Base-by-base conservation (phyloP, 2,888 invertebrate genomes). In the Actias luna region DNA sequence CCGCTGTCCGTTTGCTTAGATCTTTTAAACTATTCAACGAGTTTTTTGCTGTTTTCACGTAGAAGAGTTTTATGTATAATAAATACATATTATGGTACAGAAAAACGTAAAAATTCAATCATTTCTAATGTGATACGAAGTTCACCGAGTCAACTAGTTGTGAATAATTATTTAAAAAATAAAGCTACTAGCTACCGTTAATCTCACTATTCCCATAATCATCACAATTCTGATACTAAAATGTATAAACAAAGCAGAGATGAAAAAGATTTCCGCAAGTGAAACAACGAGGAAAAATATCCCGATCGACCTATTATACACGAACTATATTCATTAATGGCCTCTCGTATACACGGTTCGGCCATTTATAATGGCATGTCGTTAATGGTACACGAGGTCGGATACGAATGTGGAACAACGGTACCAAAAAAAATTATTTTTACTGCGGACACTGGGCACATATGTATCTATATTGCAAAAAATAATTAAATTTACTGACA, bases 241-340 rank as follows among this genome's bases (percentile, higher is more conserved):
- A n/a, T n/a, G 5, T 25, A 22, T 25, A 50, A 22, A 22, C 5
- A 22, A 50, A 25, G 14, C 10, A 50, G 3, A 25, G 12, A 25
- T 1, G 25, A 25, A 25, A 10, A 50, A 25, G 61, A 42, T 18
- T 18, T 70, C n/a, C 64, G 65, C 67, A 65, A 70, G 67, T 63
- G 8, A 58, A 58, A 57, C 36, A 36, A 27, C 5, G 29, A 52
- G 52, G 52, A 52, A 27, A 50, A 27, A 16, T n/a, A 55, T 55
- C 7, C 29, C 7, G 55, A 55, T 55, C 46, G 31, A 59, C 18
- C 42, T 27, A 39, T 22, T 29, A 55, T 55, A 27, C 29, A 29
- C 29, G 29, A 55, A 36, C 39, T 27, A 29, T 29, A 27, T 29
- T 55, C 55, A 29, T 29, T 55, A 55, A 55, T 55, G n/a, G 55